Evolutionary conservation across 2,888 invertebrate genomes (phyloP).

Genomic region (Eueremaeus valkanovi): DNA sequence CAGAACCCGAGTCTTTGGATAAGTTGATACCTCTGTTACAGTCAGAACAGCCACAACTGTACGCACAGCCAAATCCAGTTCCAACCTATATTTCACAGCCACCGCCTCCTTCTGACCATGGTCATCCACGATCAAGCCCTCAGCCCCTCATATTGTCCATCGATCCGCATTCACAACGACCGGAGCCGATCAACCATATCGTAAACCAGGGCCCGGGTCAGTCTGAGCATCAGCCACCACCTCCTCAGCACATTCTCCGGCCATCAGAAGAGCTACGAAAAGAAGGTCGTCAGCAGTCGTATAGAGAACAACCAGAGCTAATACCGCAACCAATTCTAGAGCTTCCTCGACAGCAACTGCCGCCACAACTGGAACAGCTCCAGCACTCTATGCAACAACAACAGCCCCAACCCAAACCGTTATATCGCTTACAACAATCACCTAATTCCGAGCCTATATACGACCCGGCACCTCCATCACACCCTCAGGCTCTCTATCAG

Average conservation of each 20-base stretch:
- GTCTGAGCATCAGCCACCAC: not conserved
- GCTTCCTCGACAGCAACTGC: too few relatives aligned
- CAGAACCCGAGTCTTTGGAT: not conserved
- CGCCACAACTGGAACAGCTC: too few relatives aligned
- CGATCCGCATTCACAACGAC: not conserved
- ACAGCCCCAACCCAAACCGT: not conserved
- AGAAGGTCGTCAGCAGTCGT: not conserved
- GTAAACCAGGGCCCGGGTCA: not conserved
- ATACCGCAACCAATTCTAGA: too few relatives aligned
- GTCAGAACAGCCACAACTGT: not conserved
- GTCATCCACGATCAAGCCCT: too few relatives aligned
- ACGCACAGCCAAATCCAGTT: not conserved
- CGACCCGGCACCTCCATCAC: not conserved
- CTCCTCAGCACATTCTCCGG: not conserved
- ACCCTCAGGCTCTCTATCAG: not conserved
- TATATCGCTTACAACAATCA: not conserved
- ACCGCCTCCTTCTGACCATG: not conserved
- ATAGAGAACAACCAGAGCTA: not conserved
- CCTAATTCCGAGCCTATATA: not conserved
- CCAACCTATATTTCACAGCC: not conserved
- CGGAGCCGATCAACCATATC: not conserved
- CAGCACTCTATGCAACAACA: too few relatives aligned
- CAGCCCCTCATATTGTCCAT: not conserved
- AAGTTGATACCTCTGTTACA: not conserved
- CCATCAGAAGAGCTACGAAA: not conserved